phyloP scores from a whole-genome alignment of 1,140 invertebrate genomes.

The Solen grandis region DNA sequence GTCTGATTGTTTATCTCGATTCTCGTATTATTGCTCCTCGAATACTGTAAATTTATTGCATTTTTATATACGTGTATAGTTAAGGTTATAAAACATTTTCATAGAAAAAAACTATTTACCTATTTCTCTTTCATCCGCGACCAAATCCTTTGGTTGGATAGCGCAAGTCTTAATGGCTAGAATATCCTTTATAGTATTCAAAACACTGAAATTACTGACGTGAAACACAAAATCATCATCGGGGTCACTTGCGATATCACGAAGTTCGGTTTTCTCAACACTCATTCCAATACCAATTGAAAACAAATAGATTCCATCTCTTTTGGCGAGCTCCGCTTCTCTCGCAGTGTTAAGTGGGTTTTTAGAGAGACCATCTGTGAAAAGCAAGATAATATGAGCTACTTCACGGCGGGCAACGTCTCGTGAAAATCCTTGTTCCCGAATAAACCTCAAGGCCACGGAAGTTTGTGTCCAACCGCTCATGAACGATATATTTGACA shows the following conservation, averaged over 20 bases:
- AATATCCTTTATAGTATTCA: constrained; percentile 64
- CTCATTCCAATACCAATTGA: constrained; percentile 75
- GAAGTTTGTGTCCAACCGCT: constrained; percentile 74
- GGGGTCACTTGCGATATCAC: constrained; percentile 72
- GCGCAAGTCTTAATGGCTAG: constrained; percentile 61
- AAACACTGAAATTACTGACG: constrained; percentile 65
- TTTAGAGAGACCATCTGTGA: constrained; percentile 75
- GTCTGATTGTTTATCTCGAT: no score
- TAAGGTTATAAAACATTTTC: no score
- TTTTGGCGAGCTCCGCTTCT: constrained; percentile 67
- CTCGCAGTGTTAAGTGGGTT: constrained; percentile 58
- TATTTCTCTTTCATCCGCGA: constrained; percentile 6
- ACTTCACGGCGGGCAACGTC: constrained; percentile 57
- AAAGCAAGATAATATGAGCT: constrained; percentile 66
- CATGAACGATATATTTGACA: constrained; percentile 65
- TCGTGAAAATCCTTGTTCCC: constrained; percentile 55
- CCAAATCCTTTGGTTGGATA: constrained; percentile 20
- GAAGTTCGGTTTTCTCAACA: constrained; percentile 68
- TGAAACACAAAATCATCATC: constrained; percentile 69
- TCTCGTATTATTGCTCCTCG: no score
- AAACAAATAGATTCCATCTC: constrained; percentile 70
- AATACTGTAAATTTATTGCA: no score
- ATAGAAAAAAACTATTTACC: constrained; percentile 31
- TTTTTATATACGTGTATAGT: no score
- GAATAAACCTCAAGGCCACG: constrained; percentile 68